Conservation (phyloP, 2,888 invertebrate genomes). For the Cephus rjabovi region DNA sequence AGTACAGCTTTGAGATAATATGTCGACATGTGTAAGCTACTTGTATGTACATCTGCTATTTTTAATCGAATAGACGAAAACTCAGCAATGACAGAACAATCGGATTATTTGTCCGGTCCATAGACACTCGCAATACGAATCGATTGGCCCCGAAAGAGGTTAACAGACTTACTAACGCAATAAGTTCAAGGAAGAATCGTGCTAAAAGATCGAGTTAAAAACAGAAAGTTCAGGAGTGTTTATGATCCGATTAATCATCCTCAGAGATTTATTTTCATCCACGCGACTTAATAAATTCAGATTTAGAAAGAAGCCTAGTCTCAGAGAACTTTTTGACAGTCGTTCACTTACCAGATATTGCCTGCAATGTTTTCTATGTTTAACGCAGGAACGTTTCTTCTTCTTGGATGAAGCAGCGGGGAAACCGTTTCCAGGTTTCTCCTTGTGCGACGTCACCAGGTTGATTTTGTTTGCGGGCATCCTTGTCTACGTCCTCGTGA, state of each 20-base stretch:
- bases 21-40: background rate
- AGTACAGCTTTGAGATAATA: background rate
- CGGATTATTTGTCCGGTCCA: background rate
- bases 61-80: background rate
- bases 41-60: background rate
- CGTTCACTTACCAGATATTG: constrained; percentile 59
- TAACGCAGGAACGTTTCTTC: constrained; percentile 51
- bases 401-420: constrained; percentile 46
- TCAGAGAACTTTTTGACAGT: background rate
- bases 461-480: constrained; percentile 62
- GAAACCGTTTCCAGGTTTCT: constrained; percentile 50
- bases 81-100: background rate
- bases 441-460: constrained; percentile 51
- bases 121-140: background rate
- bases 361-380: constrained; percentile 59
- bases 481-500: background rate
- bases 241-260: background rate
- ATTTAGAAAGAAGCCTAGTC: background rate
- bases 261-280: background rate
- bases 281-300: background rate
- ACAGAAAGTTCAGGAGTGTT: background rate
- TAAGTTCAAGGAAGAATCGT: background rate
- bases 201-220: background rate
- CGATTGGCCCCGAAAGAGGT: background rate
- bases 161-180: background rate